Percentiles rank a stretch among this genome's conserved stretches.
phyloP scores from a whole-genome alignment of 2,113 vertebrate genomes.

The Harpagus bidentatus region DNA sequence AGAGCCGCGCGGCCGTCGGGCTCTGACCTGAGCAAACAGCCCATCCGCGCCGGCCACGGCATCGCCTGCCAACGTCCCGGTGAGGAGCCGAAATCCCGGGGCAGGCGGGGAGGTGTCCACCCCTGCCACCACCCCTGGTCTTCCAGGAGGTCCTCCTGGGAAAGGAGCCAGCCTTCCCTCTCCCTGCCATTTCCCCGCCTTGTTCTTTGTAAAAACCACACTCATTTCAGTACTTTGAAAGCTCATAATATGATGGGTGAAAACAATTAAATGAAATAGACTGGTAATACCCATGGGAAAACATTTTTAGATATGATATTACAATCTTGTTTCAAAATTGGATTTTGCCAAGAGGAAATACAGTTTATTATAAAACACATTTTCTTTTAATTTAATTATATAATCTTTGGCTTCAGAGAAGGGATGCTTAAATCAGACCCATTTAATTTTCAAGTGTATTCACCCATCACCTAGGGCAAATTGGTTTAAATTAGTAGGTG shows the following conservation, averaged over 20 bases:
- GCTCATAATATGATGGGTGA: slow-evolving; percentile 13
- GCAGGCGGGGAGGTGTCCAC: not conserved
- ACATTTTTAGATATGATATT: slow-evolving; percentile 62
- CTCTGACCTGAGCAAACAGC: not conserved
- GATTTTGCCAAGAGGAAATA: slow-evolving; percentile 62
- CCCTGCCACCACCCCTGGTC: not conserved
- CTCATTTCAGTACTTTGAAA: slow-evolving; percentile 21
- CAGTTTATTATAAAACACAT: slow-evolving; percentile 64
- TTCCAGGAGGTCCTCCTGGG: not conserved
- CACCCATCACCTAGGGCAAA: slow-evolving; percentile 41
- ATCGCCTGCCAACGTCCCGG: rapidly evolving
- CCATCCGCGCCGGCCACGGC: rapidly evolving
- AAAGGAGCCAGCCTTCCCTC: not conserved
- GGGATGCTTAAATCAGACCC: slow-evolving; percentile 55
- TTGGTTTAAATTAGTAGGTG: slow-evolving; percentile 47
- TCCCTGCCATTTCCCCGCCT: not conserved
- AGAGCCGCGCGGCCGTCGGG: rapidly evolving
- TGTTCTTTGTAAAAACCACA: not conserved
- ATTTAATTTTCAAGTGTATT: slow-evolving; percentile 44
- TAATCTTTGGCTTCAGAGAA: slow-evolving; percentile 57
- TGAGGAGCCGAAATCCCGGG: not conserved
- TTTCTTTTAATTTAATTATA: slow-evolving; percentile 72
- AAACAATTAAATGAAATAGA: slow-evolving; percentile 65
- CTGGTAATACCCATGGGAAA: slow-evolving; percentile 59
- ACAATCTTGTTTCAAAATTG: slow-evolving; percentile 63